Base-by-base conservation (phyloP, 35 echinoderm and acorn worm species). In the Patiria miniata region DNA sequence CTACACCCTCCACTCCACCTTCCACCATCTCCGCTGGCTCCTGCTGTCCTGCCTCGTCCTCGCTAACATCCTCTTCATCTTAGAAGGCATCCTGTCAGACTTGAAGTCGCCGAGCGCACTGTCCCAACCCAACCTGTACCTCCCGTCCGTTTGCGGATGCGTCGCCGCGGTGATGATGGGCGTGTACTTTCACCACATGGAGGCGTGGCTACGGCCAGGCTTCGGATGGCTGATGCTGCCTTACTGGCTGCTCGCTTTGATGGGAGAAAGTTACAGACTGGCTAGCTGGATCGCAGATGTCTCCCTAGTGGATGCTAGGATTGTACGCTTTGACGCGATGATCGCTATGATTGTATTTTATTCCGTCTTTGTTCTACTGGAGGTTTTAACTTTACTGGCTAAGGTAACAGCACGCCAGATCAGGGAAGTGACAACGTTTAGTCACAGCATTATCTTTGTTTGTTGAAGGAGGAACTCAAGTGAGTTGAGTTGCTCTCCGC, bases 121-220 rank as follows among this genome's bases (percentile, higher is more conserved):
- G 5, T 77, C 93, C 12, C 38, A 68, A 19, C 86, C 84, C 0
- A 77, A 94, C 15, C 80, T 94, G 2, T 94, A 90, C 79, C 38
- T 94, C n/a, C 69, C 93, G 14, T n/a, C 88, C 65, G 85, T 68
- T 10, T 80, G 81, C 26, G 77, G 77, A 0, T 40, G 85, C 14
- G 28, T 94, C 2, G 83, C 52, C 39, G 87, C 56, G 8, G 16
- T 94, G 8, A 44, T 94, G 55, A 42, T 68, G 28, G 83, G 86
- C 10, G 61, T 94, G 16, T 94, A 90, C 36, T 90, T 54, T 37
- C 87, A 94, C 32, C 59, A 90, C 60, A 90, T 90, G 87, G 93
- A 94, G 54, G 84, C 77, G 22, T 94, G 93, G 93, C 83, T 87
- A 3, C 39, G 79, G 29, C 77, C 52, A 16, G 50, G 39, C 8